Conservation (phyloP, 2,888 invertebrate species). For the Agrochola macilenta region DNA sequence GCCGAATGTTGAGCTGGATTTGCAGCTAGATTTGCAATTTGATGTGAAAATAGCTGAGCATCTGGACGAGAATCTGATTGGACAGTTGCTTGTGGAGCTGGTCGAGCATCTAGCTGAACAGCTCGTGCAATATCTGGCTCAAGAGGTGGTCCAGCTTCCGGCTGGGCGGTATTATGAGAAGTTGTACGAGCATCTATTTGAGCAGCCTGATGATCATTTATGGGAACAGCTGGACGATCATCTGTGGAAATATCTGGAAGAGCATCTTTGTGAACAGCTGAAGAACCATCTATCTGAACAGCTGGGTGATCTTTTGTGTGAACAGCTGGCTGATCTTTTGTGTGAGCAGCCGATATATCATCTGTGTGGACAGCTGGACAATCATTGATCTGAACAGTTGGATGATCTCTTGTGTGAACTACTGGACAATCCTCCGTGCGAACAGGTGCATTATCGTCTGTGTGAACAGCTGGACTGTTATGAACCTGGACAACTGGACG, state of each 20-base stretch:
- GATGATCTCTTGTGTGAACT: neutral
- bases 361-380: neutral
- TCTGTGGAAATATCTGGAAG: neutral
- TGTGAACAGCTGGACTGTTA: neutral
- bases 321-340: neutral
- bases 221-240: neutral
- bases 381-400: neutral
- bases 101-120: neutral
- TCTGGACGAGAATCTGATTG: constrained; percentile 3
- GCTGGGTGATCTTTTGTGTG: neutral
- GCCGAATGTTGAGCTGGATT: constrained; percentile 13
- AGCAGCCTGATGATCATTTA: neutral
- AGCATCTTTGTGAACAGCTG: neutral
- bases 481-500: neutral
- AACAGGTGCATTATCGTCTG: neutral
- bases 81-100: neutral
- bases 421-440: neutral
- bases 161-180: neutral
- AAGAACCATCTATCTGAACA: neutral
- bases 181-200: neutral
- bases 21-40: constrained; percentile 7
- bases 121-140: neutral
- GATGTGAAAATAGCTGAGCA: constrained; percentile 7
- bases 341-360: neutral
- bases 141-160: neutral